Evolutionary conservation across 2,797 vertebrate species (phyloP), one percentile per base, ranked within the genome.

Genomic region (Menidia menidia): DNA sequence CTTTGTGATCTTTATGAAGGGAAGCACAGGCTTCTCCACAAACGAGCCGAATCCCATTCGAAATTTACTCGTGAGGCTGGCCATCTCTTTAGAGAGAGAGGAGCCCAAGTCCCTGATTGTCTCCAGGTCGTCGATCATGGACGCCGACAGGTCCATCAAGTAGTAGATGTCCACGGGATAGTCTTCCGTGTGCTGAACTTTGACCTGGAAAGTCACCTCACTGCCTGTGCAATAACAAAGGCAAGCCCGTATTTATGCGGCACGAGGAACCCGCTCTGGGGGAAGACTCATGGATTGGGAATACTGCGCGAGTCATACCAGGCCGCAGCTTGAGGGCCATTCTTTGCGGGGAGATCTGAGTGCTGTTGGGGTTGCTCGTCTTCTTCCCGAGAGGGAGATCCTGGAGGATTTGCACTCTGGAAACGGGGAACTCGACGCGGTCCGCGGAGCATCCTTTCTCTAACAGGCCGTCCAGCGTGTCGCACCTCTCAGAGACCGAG

Each of bases 151-250:
- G 89, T 99, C 98, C 98, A 99, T 99, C 86, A 99, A 93, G 90
- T 99, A 99, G 91, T 99, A 99, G 61, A 99, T 91, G 75, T 99
- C 98, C 69, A 99, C 96, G 0, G 98, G 98, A 78, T 99, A 97
- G 90, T 99, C 97, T 86, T 98, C 96, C 0, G 94, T 95, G 87
- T 97, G 97, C 59, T 96, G 96, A 68, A 99, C 94, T 63, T 94
- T 94, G 50, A 99, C 95, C 90, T 97, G 96, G 82, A 99, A 95
- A 33, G 94, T 97, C 88, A 96, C 85, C 71, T 94, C 92, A 78
- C 91, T 93, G 76, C 96, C 98, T 98, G 89, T 42, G 53, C 60
- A 35, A 64, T 78, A 81, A 64, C 14, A 77, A 42, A 58, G 56
- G 7, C 10, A 53, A 65, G 10, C 53, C 14, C 2, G 52, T 42